Evolutionary conservation across 2,797 vertebrate genomes (phyloP).

Genomic region (Poecilia velifera): DNA sequence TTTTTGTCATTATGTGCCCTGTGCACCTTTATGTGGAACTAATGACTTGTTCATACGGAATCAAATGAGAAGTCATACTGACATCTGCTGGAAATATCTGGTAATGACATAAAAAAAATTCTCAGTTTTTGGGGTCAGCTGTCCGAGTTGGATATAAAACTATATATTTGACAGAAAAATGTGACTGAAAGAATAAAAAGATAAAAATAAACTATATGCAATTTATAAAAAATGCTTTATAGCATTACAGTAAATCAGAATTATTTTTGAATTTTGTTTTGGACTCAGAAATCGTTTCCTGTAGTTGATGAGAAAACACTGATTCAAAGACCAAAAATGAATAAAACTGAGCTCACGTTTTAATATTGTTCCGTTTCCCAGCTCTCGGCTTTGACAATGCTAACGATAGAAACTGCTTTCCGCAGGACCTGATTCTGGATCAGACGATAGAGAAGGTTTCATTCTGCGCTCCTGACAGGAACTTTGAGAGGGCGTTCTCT

Average conservation of each 20-base stretch:
- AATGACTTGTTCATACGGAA: background rate
- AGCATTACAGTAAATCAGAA: background rate
- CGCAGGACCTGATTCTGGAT: constrained; percentile 96
- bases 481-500: constrained; percentile 97
- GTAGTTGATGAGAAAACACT: background rate
- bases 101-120: constrained; percentile 18
- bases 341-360: constrained; percentile 4
- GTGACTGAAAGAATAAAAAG: background rate
- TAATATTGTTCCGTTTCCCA: background rate
- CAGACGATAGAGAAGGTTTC: constrained; percentile 99
- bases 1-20: constrained; percentile 26
- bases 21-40: constrained; percentile 44
- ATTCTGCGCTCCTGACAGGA: constrained; percentile 98
- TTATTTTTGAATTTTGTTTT: background rate
- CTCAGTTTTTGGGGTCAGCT: background rate
- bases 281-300: background rate
- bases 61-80: constrained; percentile 20
- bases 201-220: background rate
- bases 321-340: background rate
- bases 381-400: background rate
- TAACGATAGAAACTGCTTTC: constrained; percentile 9
- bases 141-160: background rate
- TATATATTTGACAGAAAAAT: background rate
- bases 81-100: constrained; percentile 57
- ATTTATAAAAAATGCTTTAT: background rate